A percentile compares a stretch with the other conserved stretches of the same genome.
These are phyloP conservation scores for Gasteruption jaculator DNA, from an alignment of 2,888 invertebrate genomes.

Conservation along the genomic window DNA sequence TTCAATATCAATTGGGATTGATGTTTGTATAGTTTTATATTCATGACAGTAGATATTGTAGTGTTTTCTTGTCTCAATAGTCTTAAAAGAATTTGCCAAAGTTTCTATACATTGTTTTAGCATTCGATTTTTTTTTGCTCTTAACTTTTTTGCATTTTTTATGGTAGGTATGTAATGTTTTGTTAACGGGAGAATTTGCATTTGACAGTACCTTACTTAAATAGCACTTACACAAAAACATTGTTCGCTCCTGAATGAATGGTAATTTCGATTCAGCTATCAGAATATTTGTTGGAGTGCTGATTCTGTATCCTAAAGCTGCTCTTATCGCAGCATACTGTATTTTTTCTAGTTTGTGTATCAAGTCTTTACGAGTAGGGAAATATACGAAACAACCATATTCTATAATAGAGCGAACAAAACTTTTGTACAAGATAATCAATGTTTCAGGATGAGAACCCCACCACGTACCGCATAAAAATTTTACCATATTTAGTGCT, in stretches of 20 bases:
- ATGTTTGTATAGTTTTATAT: neutral
- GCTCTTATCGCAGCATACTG: conserved; percentile 10
- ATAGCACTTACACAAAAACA: conserved; percentile 9
- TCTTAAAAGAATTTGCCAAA: neutral
- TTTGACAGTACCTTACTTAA: conserved; percentile 2
- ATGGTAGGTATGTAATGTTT: neutral
- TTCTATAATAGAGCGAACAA: too few relatives aligned
- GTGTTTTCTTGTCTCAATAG: neutral
- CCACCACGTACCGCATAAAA: too few relatives aligned
- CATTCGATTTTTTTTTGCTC: neutral
- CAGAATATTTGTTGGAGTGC: conserved; percentile 12
- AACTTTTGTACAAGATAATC: too few relatives aligned
- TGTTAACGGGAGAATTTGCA: neutral
- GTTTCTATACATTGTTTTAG: neutral
- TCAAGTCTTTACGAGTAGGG: too few relatives aligned
- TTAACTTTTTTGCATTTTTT: neutral
- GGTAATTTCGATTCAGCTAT: conserved; percentile 11
- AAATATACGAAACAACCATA: too few relatives aligned
- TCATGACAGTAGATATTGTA: neutral
- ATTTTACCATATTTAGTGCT: too few relatives aligned
- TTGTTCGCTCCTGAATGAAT: neutral
- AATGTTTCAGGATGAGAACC: too few relatives aligned
- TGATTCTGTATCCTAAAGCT: conserved; percentile 10
- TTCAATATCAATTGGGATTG: neutral
- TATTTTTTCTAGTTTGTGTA: conserved; percentile 4